phyloP scores from a whole-genome alignment of 1,140 invertebrate species.

The Thaumetopoea pityocampa region DNA sequence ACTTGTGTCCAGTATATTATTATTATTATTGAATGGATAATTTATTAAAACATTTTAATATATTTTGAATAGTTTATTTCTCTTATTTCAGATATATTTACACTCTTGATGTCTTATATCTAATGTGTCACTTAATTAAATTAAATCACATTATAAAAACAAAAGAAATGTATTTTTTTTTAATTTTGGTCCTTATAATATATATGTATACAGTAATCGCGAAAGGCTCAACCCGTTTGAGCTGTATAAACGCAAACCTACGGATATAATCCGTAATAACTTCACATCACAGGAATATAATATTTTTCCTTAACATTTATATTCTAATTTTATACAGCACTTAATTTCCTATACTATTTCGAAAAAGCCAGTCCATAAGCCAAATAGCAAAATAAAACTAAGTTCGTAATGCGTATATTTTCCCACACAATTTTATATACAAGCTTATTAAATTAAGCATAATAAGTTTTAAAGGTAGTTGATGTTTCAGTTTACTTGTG shows the following conservation, averaged over 20 bases:
- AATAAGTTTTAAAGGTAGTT: constrained; percentile 14
- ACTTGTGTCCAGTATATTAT: too few species aligned
- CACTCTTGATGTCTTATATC: constrained; percentile 43
- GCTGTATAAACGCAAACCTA: constrained; percentile 3
- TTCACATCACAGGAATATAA: constrained; percentile 28
- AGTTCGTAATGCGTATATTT: constrained; percentile 67
- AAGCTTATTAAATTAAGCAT: constrained; percentile 29
- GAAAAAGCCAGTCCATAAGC: constrained; percentile 57
- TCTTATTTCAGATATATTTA: constrained; percentile 53
- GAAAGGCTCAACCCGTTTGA: constrained; percentile 17
- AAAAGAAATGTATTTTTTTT: constrained; percentile 35
- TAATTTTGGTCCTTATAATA: constrained; percentile 41
- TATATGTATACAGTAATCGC: constrained; percentile 16
- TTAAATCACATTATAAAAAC: constrained; percentile 59
- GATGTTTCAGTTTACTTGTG: constrained; percentile 7
- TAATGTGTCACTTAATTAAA: constrained; percentile 40
- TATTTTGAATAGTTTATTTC: constrained; percentile 56
- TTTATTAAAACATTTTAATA: constrained; percentile 14
- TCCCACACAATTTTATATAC: constrained; percentile 60
- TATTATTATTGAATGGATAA: too few species aligned
- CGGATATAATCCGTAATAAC: constrained; percentile 4
- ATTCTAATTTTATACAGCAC: constrained; percentile 32
- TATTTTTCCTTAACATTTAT: constrained; percentile 22
- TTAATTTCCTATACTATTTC: constrained; percentile 39
- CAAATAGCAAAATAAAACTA: constrained; percentile 55